Evolutionary conservation across 2,888 invertebrate species (phyloP).

Genomic region (Polydrusus cervinus): DNA sequence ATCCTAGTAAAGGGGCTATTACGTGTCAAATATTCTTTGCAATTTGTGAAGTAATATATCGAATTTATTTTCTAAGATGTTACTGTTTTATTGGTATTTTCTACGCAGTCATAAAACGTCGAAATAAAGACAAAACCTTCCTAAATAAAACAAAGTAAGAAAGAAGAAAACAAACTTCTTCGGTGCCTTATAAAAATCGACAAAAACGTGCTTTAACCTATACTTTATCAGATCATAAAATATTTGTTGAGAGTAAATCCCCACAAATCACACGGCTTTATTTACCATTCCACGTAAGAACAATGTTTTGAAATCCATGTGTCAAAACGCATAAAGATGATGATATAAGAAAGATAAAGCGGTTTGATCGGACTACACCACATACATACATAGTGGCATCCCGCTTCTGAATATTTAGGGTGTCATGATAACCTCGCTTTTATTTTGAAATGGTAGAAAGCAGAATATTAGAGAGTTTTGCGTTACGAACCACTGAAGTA

Average conservation of each 20-base stretch:
- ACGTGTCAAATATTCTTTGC: no score
- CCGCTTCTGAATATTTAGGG: slow-evolving; percentile 70
- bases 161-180: slow-evolving; percentile 4
- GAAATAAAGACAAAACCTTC: neutral
- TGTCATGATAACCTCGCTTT: slow-evolving; percentile 62
- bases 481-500: slow-evolving; percentile 7
- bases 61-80: no score
- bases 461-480: slow-evolving; percentile 32
- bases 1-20: no score
- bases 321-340: slow-evolving; percentile 64
- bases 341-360: slow-evolving; percentile 66
- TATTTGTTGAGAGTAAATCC: slow-evolving; percentile 52
- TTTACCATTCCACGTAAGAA: slow-evolving; percentile 64
- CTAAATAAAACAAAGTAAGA: slow-evolving; percentile 11
- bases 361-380: slow-evolving; percentile 62
- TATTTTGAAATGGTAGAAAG: slow-evolving; percentile 34
- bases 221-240: slow-evolving; percentile 46
- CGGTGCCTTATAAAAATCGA: slow-evolving; percentile 15
- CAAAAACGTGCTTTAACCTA: slow-evolving; percentile 28
- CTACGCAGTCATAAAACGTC: neutral
- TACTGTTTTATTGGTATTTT: neutral
- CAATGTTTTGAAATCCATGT: slow-evolving; percentile 64
- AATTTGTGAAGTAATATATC: no score
- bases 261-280: slow-evolving; percentile 55
- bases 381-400: slow-evolving; percentile 66